phyloP scores from a whole-genome alignment of 2,888 invertebrate genomes.

The Amphipoea lucens region DNA sequence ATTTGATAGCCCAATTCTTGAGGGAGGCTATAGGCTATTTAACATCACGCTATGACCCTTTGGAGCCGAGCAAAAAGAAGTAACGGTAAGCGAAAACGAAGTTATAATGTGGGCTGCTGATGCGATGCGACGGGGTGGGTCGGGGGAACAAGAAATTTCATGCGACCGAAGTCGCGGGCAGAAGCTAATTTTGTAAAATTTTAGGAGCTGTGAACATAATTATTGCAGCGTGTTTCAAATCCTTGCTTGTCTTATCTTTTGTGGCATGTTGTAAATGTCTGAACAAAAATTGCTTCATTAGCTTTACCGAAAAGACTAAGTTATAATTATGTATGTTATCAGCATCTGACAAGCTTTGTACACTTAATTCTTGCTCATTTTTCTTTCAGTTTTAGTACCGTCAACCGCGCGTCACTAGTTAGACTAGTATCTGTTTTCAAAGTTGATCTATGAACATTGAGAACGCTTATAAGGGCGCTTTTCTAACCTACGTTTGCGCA shows the following conservation, averaged over 20 bases:
- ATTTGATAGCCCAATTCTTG: background rate
- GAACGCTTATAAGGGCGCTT: background rate
- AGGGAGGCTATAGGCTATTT: background rate
- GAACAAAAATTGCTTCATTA: background rate
- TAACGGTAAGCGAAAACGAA: background rate
- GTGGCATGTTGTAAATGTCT: background rate
- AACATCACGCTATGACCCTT: background rate
- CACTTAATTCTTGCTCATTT: conserved; percentile 4
- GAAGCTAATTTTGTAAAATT: background rate
- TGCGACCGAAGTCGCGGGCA: no score
- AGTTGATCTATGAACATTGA: background rate
- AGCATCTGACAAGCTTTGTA: background rate
- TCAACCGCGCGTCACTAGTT: background rate
- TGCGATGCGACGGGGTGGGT: background rate
- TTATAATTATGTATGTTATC: conserved; percentile 16
- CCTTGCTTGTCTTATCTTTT: conserved; percentile 3
- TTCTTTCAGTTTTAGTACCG: background rate
- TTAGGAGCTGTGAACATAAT: background rate
- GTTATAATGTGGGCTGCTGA: background rate
- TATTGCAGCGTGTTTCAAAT: background rate
- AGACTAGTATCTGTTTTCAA: background rate
- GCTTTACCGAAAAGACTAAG: background rate
- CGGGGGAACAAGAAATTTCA: background rate
- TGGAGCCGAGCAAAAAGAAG: background rate
- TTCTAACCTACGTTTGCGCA: background rate